Base-by-base conservation (phyloP, 2,113 vertebrate species). In the Silurus meridionalis region DNA sequence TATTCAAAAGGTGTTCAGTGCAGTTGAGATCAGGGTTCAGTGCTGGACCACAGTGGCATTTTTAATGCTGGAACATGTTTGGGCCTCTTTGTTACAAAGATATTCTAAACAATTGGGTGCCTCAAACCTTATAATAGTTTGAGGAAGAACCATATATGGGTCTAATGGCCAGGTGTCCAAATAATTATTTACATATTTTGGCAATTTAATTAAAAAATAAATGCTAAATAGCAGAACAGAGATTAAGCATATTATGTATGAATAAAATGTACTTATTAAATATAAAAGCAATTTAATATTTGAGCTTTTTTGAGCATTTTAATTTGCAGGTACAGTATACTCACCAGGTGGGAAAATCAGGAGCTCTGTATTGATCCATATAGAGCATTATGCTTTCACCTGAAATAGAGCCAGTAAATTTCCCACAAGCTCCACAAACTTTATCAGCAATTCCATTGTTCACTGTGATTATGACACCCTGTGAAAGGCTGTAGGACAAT, bases 341-440 rank as follows among this genome's bases (percentile, higher is more conserved):
- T 87, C 57, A 89, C 87, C 89, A 90, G 67, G 61, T 80, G 8
- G 87, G 86, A 66, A 89, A 87, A 61, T 90, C 87, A 61, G 52
- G 46, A 78, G 90, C 86, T 46, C 63, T 86, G 86, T 89, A 91
- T 10, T 89, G 83, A 48, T 87, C 83, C 58, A 90, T 67, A 52
- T 91, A 85, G 17, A 78, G 46, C 5, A 57, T 23, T 9, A 91
- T 50, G 5, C 77, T 78, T 55, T 85, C 85, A 6, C 55, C 57
- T n/a, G 14, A 11, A 53, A 86, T 46, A 28, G 86, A 85, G 37
- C 60, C 66, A 8, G 87, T 89, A 10, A 89, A 82, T 77, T 85
- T 91, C 17, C n/a, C 92, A 72, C 92, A 93, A 1, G 90, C 88
- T 4, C 91, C 92, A 5, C 92, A 93, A 8, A 91, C 46, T 15